phyloP scores from a whole-genome alignment of 2,113 vertebrate genomes.

The Neodontobutis hainanensis region DNA sequence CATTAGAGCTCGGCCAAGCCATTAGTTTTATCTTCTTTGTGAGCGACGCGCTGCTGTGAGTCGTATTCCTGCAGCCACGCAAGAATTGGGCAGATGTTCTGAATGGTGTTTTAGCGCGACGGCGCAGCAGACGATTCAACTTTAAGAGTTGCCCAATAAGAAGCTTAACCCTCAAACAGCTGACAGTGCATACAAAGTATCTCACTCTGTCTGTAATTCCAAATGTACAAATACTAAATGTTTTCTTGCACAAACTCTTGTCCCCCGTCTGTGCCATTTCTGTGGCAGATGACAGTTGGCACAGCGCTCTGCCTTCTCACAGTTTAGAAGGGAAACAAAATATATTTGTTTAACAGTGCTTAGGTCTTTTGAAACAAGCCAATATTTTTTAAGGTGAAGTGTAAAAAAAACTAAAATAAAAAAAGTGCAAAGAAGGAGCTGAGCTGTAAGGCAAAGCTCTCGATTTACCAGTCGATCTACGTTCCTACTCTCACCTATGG shows the following conservation, averaged over 20 bases:
- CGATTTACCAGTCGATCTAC: too few relatives aligned
- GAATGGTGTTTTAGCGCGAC: conserved; percentile 25
- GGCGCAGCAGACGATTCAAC: conserved; percentile 10
- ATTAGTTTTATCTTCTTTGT: conserved; percentile 72
- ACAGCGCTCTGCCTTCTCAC: not conserved
- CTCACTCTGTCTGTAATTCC: conserved; percentile 3
- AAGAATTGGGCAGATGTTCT: conserved; percentile 47
- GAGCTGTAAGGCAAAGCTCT: too few relatives aligned
- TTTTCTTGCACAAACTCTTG: conserved; percentile 5
- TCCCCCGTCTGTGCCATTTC: not conserved
- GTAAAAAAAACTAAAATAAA: too few relatives aligned
- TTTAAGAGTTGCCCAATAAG: conserved; percentile 29
- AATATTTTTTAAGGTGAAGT: too few relatives aligned
- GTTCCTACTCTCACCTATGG: too few relatives aligned
- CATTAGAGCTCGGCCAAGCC: conserved; percentile 64
- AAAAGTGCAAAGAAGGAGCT: too few relatives aligned
- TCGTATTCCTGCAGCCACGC: conserved; percentile 20
- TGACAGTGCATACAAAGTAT: conserved; percentile 18
- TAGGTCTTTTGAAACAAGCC: too few relatives aligned
- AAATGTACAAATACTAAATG: conserved; percentile 7
- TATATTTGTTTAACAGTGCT: not conserved
- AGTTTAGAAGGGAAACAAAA: not conserved
- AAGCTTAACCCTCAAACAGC: conserved; percentile 32
- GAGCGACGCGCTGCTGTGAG: conserved; percentile 43
- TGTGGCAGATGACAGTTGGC: not conserved